These are phyloP conservation scores for Thalassoma bifasciatum DNA, from an alignment of 2,113 vertebrate genomes.

Conservation along the genomic window DNA sequence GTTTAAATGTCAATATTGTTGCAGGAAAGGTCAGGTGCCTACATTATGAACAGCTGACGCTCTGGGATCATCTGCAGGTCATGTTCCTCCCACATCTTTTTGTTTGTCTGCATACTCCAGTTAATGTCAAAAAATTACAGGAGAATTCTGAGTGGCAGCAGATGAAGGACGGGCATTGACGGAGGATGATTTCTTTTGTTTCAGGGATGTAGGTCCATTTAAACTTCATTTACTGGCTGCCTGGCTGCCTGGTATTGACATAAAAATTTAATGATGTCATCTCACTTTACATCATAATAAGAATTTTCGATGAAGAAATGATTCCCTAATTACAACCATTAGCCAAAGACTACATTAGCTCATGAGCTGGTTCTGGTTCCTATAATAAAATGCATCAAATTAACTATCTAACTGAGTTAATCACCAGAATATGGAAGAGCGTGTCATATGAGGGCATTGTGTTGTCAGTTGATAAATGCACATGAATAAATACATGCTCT, in stretches of 20 bases:
- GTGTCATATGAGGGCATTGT: neutral
- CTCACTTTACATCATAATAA: neutral
- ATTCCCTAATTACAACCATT: neutral
- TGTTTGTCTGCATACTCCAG: neutral
- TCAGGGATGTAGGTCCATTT: neutral
- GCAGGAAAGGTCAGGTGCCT: slow-evolving; percentile 35
- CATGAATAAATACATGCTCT: no score
- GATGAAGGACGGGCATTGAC: neutral
- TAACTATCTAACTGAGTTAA: neutral
- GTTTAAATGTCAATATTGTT: slow-evolving; percentile 47
- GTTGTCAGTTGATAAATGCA: neutral
- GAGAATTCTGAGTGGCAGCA: neutral
- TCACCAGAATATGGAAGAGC: neutral
- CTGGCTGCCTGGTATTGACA: neutral
- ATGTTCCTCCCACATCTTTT: slow-evolving; percentile 12
- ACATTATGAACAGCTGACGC: slow-evolving; percentile 2
- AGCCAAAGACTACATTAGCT: neutral
- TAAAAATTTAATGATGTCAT: slow-evolving; percentile 2
- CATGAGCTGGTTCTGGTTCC: neutral
- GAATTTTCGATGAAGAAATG: neutral
- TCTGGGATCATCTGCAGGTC: slow-evolving; percentile 27
- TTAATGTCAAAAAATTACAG: neutral
- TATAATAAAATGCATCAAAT: neutral
- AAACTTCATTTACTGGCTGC: slow-evolving; percentile 1
- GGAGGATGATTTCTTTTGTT: slow-evolving; percentile 33